These are phyloP conservation scores for Danionella cerebrum DNA, from an alignment of 2,113 vertebrate genomes.

Conservation along the genomic window DNA sequence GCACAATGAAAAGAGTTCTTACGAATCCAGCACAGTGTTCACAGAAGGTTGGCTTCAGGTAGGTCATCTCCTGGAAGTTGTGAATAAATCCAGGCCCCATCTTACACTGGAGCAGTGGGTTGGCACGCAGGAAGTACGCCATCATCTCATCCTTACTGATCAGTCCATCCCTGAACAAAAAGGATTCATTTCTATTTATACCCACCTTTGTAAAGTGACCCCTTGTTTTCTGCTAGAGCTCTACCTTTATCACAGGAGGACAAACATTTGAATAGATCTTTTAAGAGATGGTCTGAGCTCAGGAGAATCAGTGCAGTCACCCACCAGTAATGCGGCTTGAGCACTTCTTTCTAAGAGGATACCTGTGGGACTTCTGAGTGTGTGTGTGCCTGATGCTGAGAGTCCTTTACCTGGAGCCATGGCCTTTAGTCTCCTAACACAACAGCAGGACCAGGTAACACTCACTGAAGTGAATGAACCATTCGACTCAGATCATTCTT, in stretches of 20 bases:
- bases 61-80: constrained; percentile 95
- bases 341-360: constrained; percentile 3
- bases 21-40: constrained; percentile 98
- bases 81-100: constrained; percentile 97
- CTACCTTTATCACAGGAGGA: not conserved
- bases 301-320: constrained; percentile 12
- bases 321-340: constrained; percentile 19
- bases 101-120: constrained; percentile 89
- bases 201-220: not conserved
- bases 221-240: not conserved
- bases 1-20: constrained; percentile 56
- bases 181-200: not conserved
- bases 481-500: no score
- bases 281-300: not conserved
- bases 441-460: not conserved
- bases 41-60: constrained; percentile 95
- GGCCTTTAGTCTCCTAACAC: constrained; percentile 22
- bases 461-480: not conserved
- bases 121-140: constrained; percentile 92
- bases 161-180: constrained; percentile 76
- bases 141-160: constrained; percentile 99
- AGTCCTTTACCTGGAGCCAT: constrained; percentile 23
- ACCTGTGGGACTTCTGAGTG: constrained; percentile 7
- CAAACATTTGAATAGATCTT: not conserved
- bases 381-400: not conserved